These are phyloP conservation scores for Hippoglossus stenolepis DNA, from an alignment of 2,113 vertebrate genomes.

Conservation along the genomic window DNA sequence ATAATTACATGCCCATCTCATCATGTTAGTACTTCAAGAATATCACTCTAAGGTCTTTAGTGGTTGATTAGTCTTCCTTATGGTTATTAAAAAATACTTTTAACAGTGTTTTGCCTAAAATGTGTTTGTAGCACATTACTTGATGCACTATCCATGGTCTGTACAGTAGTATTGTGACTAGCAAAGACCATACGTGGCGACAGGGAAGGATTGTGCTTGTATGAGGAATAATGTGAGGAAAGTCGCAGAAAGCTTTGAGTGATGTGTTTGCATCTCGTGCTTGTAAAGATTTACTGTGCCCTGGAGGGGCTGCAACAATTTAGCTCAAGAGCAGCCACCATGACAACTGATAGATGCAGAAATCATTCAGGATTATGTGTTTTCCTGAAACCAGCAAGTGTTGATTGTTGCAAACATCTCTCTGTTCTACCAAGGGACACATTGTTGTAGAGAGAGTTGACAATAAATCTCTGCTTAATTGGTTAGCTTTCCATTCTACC, in stretches of 20 bases:
- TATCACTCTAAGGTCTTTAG: not conserved
- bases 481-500: conserved; percentile 2
- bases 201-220: conserved; percentile 9
- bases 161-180: not conserved
- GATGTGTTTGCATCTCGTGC: conserved; percentile 43
- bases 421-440: not conserved
- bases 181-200: not conserved
- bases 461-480: conserved; percentile 25
- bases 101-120: too few relatives aligned
- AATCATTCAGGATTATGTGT: conserved; percentile 32
- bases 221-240: conserved; percentile 12
- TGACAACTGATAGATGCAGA: conserved; percentile 59
- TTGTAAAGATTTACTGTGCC: conserved; percentile 43
- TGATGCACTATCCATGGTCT: not conserved
- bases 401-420: conserved; percentile 2
- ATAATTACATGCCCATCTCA: conserved; percentile 29
- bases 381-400: conserved; percentile 17
- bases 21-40: conserved; percentile 27
- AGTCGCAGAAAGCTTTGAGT: conserved; percentile 26
- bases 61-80: not conserved
- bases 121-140: too few relatives aligned
- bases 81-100: too few relatives aligned
- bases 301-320: conserved; percentile 51
- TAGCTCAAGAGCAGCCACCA: conserved; percentile 50
- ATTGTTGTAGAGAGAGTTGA: conserved; percentile 5